These are phyloP conservation scores for Micrasema minimum DNA, from an alignment of 1,140 invertebrate genomes.

Conservation along the genomic window DNA sequence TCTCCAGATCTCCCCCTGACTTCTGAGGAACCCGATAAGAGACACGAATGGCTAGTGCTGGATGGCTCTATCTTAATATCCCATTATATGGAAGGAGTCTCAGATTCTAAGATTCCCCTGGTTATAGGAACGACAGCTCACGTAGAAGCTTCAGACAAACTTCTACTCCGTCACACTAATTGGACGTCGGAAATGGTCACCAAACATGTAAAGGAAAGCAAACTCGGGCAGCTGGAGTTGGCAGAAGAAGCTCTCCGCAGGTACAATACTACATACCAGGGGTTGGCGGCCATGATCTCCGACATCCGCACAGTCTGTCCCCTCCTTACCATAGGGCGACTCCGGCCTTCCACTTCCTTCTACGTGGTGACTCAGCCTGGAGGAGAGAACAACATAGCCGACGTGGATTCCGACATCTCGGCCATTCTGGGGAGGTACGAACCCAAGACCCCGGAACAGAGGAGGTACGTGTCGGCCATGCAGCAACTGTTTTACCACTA, in stretches of 20 bases:
- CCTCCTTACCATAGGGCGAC: constrained; percentile 71
- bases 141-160: constrained; percentile 70
- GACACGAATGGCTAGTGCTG: constrained; percentile 79
- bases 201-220: constrained; percentile 71
- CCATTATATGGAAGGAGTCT: constrained; percentile 72
- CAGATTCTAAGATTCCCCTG: constrained; percentile 61
- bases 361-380: constrained; percentile 77
- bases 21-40: constrained; percentile 67
- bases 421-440: constrained; percentile 83
- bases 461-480: constrained; percentile 79
- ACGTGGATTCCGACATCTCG: constrained; percentile 75
- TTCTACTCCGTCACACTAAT: constrained; percentile 69
- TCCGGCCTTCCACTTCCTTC: constrained; percentile 72
- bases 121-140: constrained; percentile 81
- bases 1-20: constrained; percentile 70
- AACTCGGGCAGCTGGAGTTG: constrained; percentile 71
- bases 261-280: constrained; percentile 75
- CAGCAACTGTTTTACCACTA: constrained; percentile 85
- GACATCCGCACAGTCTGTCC: constrained; percentile 85
- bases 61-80: constrained; percentile 76
- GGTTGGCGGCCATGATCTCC: constrained; percentile 77
- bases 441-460: constrained; percentile 75
- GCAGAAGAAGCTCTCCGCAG: constrained; percentile 70
- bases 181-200: constrained; percentile 73
- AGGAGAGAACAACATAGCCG: constrained; percentile 67